Evolutionary conservation across 2,113 vertebrate species (phyloP).

Genomic region (Psittacula cyanocephala): DNA sequence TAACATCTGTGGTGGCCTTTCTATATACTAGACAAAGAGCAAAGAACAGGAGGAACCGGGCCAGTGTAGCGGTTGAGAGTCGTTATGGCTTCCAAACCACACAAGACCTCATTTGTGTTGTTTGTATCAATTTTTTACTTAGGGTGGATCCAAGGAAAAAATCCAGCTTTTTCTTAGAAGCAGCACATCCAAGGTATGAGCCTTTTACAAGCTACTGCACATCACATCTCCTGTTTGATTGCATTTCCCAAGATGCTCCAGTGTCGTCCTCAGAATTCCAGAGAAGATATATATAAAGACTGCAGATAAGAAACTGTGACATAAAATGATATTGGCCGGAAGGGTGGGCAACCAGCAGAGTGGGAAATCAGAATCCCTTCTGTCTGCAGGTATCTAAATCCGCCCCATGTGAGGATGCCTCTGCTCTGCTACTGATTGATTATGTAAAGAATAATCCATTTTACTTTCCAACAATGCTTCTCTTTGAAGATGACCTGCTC

Average conservation of each 20-base stretch:
- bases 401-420: not conserved
- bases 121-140: slow-evolving; percentile 22
- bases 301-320: not conserved
- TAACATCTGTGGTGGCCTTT: slow-evolving; percentile 43
- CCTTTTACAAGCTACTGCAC: not conserved
- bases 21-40: slow-evolving; percentile 22
- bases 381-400: not conserved
- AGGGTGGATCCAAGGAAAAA: not conserved
- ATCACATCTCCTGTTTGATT: not conserved
- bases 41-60: slow-evolving; percentile 8
- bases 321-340: not conserved
- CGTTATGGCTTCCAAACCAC: slow-evolving; percentile 45
- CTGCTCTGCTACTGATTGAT: not conserved
- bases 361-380: slow-evolving; percentile 26
- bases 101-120: slow-evolving; percentile 16
- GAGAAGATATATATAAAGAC: not conserved
- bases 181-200: not conserved
- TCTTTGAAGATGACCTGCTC: slow-evolving; percentile 4
- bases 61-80: slow-evolving; percentile 18
- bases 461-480: not conserved
- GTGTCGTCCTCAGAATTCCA: slow-evolving; percentile 1
- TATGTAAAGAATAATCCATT: not conserved
- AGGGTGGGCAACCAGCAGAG: not conserved
- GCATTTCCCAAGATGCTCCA: not conserved
- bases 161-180: not conserved